Evolutionary conservation across 2,888 invertebrate species (phyloP).

Genomic region (Conistra vaccinii): DNA sequence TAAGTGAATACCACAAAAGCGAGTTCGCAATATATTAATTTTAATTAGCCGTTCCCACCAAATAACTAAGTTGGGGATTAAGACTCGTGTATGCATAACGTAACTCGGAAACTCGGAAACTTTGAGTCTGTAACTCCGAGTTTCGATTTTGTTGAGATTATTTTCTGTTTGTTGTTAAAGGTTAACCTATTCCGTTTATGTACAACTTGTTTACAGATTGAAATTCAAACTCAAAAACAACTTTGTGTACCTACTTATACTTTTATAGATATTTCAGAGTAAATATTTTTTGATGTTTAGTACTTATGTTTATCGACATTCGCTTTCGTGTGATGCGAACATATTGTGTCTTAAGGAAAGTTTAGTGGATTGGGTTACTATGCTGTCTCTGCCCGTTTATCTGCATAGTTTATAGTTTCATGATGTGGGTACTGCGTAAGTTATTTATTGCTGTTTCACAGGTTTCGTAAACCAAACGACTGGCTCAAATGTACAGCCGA

Average conservation of each 20-base stretch:
- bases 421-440: not conserved
- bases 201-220: conserved; percentile 60
- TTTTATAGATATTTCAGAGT: conserved; percentile 53
- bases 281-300: conserved; percentile 52
- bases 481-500: not conserved
- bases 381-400: not conserved
- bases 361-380: not conserved
- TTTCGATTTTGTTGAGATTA: conserved; percentile 62
- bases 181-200: conserved; percentile 64
- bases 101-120: conserved; percentile 55
- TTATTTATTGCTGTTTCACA: not conserved
- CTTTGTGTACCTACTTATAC: conserved; percentile 51
- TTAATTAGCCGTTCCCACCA: conserved; percentile 73
- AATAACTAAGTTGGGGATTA: conserved; percentile 69
- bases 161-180: conserved; percentile 66
- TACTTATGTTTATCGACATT: conserved; percentile 40
- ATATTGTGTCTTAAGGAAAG: not conserved
- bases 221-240: conserved; percentile 61
- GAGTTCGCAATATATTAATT: conserved; percentile 75
- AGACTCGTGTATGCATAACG: conserved; percentile 66
- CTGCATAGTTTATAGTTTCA: not conserved
- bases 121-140: conserved; percentile 41
- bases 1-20: conserved; percentile 64
- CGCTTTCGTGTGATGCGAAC: conserved; percentile 1
- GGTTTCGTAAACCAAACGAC: not conserved